Base-by-base conservation (phyloP, 2,113 vertebrate genomes). In the Puffinus mauretanicus region DNA sequence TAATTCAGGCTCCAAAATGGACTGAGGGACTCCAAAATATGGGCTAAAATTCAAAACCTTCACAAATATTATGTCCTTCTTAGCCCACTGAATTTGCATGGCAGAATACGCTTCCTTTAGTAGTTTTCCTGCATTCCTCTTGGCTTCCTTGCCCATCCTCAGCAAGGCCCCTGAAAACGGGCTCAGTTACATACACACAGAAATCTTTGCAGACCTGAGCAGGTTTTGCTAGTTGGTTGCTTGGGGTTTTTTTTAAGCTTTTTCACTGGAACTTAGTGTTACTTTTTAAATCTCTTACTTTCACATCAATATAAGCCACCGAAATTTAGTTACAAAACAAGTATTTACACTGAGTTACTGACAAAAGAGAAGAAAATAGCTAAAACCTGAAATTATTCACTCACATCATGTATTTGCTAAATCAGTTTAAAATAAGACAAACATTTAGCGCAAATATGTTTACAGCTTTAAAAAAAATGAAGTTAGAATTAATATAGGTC, bases 21-120 rank as follows among this genome's bases (percentile, higher is more conserved):
- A 83, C 24, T 0, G 3, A 61, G 36, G 8, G 58, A 49, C 26
- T 34, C 1, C 9, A 70, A 44, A 44, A 76, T 16, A 26, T 0
- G 8, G 20, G 34, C 58, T 94, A 24, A 72, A 93, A 64, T 62
- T 60, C 52, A 82, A 76, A 88, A 25, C 57, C 54, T 77, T 60
- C 58, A 69, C 54, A 67, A 55, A 80, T 55, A 77, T 55, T 9
- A 38, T 1, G 0, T 58, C 66, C 24, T 65, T 6, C 55, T 55
- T 34, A 58, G 60, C 20, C 18, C 0, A 0, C 2, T 22, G 49
- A 46, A 60, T 83, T 20, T 40, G 15, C 67, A 60, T 1, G 22
- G 76, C 58, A 60, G 25, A 34, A 72, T 16, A 21, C 3, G 1
- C 16, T 16, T 19, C 32, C 75, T 13, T n/a, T 11, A 72, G 71